Evolutionary conservation across 2,888 invertebrate species (phyloP).

Genomic region (Drosophila lutescens): DNA sequence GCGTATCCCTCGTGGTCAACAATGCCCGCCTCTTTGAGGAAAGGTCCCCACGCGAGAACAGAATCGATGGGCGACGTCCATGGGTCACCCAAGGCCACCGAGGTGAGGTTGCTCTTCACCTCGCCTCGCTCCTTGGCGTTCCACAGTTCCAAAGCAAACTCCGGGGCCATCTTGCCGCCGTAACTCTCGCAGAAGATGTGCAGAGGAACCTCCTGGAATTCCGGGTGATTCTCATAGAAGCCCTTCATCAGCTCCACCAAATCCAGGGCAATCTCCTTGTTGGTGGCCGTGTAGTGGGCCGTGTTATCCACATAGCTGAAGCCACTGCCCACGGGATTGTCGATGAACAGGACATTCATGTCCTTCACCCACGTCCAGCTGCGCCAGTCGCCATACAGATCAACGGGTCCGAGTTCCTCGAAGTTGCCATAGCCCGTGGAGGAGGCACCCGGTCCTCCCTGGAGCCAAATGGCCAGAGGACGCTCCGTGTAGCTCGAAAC

Average conservation of each 20-base stretch:
- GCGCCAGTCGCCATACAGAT: constrained; percentile 87
- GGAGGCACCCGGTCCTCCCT: constrained; percentile 94
- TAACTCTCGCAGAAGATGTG: constrained; percentile 96
- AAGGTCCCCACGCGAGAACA: constrained; percentile 92
- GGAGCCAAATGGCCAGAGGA: constrained; percentile 93
- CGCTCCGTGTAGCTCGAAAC: constrained; percentile 87
- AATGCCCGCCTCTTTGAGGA: constrained; percentile 89
- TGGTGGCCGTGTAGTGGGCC: constrained; percentile 85
- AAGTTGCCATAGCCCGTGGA: constrained; percentile 94
- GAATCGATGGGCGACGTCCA: constrained; percentile 96
- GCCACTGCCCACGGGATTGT: constrained; percentile 95
- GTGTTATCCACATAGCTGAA: constrained; percentile 90
- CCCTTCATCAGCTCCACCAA: constrained; percentile 89
- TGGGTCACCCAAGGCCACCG: constrained; percentile 93
- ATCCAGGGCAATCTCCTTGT: constrained; percentile 89
- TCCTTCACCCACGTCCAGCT: constrained; percentile 90
- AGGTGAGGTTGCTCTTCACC: constrained; percentile 89
- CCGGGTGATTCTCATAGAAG: constrained; percentile 88
- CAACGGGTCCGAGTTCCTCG: constrained; percentile 91
- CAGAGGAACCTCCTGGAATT: constrained; percentile 89
- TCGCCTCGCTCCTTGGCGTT: constrained; percentile 87
- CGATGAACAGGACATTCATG: constrained; percentile 93
- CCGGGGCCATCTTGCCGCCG: constrained; percentile 97
- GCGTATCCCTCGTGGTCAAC: constrained; percentile 88
- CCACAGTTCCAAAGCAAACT: constrained; percentile 87